Evolutionary conservation across 1,140 invertebrate genomes (phyloP), one percentile per base, ranked within the genome.

Genomic region (Sycophila sp.): DNA sequence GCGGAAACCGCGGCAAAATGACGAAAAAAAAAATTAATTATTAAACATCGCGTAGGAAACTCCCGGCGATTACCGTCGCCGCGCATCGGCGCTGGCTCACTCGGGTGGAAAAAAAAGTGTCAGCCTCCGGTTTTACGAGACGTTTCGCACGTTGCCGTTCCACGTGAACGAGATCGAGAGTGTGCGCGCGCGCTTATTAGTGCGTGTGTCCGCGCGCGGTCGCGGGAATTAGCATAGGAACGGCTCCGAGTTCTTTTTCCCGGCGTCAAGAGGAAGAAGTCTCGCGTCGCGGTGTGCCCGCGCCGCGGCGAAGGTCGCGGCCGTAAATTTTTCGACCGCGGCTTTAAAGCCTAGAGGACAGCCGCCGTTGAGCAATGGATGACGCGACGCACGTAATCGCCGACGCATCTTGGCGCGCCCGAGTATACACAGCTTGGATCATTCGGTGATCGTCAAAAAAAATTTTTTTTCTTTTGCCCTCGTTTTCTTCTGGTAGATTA

Each of bases 131-230:
- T 17, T 15, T 34, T 45, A 36, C 28, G 30, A 15, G 19, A 11
- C 42, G 24, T 38, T 58, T 69, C 6, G 22, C 56, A 62, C 19
- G 67, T 53, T 62, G 58, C 36, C 13, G 51, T 32, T 67, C 38
- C 53, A 28, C 26, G 55, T 26, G 67, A 63, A 32, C 24, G 24
- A 7, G 30, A 30, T 63, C 28, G 17, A 22, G 26, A 32, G 17
- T 51, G 28, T 8, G 42, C 7, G 26, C 4, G 10, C 13, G 3
- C 1, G 5, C 11, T 28, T 30, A n/a, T n/a, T n/a, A n/a, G n/a
- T n/a, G n/a, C n/a, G n/a, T 28, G 42, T 6, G 2, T 42, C 2
- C 22, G 5, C 32, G 53, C n/a, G n/a, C n/a, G n/a, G n/a, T n/a
- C n/a, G n/a, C n/a, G n/a, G n/a, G n/a, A n/a, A n/a, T n/a, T n/a